A percentile compares a stretch with the other conserved stretches of the same genome.
These are phyloP conservation scores for Mohoua ochrocephala DNA, from an alignment of 2,113 vertebrate genomes.

Conservation along the genomic window DNA sequence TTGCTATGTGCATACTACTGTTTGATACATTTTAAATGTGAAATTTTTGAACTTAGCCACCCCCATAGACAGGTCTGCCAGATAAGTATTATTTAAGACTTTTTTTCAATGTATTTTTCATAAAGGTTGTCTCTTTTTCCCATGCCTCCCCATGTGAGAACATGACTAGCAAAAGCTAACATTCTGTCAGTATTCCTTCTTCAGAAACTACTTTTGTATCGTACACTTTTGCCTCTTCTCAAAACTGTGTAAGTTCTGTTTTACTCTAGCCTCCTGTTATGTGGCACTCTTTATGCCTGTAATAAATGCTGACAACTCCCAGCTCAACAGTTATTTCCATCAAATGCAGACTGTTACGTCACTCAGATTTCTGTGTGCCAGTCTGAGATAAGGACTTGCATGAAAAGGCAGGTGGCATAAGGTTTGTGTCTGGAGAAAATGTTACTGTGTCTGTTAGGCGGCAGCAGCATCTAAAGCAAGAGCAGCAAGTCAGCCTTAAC, in stretches of 20 bases:
- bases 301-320: slow-evolving; percentile 4
- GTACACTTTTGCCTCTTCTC: neutral
- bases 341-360: neutral
- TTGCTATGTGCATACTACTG: neutral
- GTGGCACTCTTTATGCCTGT: neutral
- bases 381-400: neutral
- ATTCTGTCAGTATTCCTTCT: neutral
- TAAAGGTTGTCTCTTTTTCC: neutral
- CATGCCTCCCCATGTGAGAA: neutral
- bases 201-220: neutral
- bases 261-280: neutral
- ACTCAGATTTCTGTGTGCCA: neutral
- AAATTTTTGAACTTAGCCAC: neutral
- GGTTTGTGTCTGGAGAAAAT: neutral
- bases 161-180: neutral
- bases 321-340: neutral
- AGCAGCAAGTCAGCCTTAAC: neutral
- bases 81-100: neutral
- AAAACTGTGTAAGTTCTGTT: neutral
- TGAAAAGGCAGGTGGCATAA: slow-evolving; percentile 1
- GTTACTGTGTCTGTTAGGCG: neutral
- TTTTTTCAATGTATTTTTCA: neutral
- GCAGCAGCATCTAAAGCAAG: neutral
- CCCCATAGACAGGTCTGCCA: neutral
- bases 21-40: neutral